phyloP scores from a whole-genome alignment of 2,888 invertebrate genomes.

The Rhyacophila evoluta region DNA sequence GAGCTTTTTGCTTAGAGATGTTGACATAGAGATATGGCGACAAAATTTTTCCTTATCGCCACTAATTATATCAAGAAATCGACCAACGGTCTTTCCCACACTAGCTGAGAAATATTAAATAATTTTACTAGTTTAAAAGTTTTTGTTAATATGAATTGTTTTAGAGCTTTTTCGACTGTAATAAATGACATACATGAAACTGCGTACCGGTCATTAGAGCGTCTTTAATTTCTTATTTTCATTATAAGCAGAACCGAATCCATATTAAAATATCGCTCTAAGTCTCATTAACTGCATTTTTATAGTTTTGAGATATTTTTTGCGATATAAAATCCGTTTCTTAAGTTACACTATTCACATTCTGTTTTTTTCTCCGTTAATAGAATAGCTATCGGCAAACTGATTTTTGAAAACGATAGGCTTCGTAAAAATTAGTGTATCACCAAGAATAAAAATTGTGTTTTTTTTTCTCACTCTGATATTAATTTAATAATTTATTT shows the following conservation, averaged over 20 bases:
- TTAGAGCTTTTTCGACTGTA: neutral
- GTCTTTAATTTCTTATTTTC: neutral
- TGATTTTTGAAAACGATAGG: too few species aligned
- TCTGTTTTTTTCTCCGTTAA: too few species aligned
- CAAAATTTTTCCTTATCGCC: neutral
- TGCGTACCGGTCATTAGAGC: neutral
- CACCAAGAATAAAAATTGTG: too few species aligned
- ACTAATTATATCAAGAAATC: constrained; percentile 4
- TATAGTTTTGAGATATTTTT: too few species aligned
- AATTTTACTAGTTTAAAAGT: neutral
- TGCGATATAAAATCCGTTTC: too few species aligned
- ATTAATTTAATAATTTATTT: too few species aligned
- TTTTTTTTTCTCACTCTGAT: too few species aligned
- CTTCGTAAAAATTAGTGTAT: too few species aligned
- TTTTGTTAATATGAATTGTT: neutral
- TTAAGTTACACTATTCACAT: too few species aligned
- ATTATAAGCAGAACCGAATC: neutral
- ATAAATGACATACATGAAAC: neutral
- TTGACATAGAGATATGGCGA: neutral
- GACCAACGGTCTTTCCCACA: neutral
- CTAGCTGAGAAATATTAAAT: neutral
- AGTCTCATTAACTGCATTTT: too few species aligned
- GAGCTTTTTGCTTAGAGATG: neutral
- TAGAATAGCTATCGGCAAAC: too few species aligned
- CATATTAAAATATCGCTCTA: too few species aligned